phyloP scores from a whole-genome alignment of 1,140 invertebrate species.

The Scaptomyza montana region DNA sequence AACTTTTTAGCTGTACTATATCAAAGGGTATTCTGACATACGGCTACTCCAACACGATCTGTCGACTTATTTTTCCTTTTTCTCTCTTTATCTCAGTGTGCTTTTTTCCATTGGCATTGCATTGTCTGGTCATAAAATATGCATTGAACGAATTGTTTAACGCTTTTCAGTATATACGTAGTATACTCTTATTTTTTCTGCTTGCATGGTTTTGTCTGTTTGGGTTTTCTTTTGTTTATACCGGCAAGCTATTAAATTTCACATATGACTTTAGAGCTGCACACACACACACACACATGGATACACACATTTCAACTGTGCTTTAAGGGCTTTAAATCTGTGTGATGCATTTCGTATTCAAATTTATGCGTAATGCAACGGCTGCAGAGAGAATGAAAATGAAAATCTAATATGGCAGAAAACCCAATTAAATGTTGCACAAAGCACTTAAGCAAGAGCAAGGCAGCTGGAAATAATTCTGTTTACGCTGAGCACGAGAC shows the following conservation, averaged over 20 bases:
- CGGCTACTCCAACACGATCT: neutral
- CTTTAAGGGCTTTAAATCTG: slow-evolving; percentile 1
- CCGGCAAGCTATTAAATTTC: slow-evolving; percentile 33
- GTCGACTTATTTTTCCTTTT: neutral
- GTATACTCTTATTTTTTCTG: neutral
- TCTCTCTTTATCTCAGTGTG: slow-evolving; percentile 1
- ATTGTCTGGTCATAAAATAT: slow-evolving; percentile 52
- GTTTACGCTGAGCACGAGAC: slow-evolving; percentile 63
- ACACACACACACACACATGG: slow-evolving; percentile 18
- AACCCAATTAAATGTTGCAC: slow-evolving; percentile 74
- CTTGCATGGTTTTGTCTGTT: slow-evolving; percentile 2
- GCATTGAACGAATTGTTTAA: slow-evolving; percentile 65
- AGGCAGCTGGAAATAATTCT: slow-evolving; percentile 67
- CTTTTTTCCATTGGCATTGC: slow-evolving; percentile 30
- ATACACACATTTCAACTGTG: neutral
- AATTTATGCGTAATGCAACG: slow-evolving; percentile 16
- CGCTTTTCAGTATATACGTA: slow-evolving; percentile 5
- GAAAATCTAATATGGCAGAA: slow-evolving; percentile 79
- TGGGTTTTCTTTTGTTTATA: slow-evolving; percentile 26
- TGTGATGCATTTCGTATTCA: slow-evolving; percentile 1
- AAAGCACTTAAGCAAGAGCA: slow-evolving; percentile 43
- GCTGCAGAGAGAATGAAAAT: slow-evolving; percentile 14
- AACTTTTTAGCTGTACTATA: too few species aligned
- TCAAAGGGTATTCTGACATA: slow-evolving; percentile 3
- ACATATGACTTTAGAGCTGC: slow-evolving; percentile 34